Conservation (phyloP, 2,113 vertebrate species). For the Mobula hypostoma region DNA sequence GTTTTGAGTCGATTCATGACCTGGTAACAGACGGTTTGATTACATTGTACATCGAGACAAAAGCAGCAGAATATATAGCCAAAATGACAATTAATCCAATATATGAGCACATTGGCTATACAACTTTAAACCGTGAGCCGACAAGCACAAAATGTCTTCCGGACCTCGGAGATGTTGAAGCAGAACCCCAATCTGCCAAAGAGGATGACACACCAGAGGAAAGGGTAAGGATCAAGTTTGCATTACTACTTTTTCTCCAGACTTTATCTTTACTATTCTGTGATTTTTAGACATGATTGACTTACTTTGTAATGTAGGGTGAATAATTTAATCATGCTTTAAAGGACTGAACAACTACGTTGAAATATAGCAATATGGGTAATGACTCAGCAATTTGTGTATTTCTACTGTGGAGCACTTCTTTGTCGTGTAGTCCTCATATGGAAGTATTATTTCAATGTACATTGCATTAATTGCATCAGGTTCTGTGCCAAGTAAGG, state of each 20-base stretch:
- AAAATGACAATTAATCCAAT: constrained; percentile 82
- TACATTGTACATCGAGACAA: constrained; percentile 81
- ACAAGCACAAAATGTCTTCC: constrained; percentile 79
- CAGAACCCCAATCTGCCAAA: constrained; percentile 67
- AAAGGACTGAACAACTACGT: not conserved
- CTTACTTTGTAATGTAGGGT: not conserved
- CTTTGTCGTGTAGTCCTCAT: too few relatives aligned
- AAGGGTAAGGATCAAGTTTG: constrained; percentile 68
- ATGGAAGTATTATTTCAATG: not conserved
- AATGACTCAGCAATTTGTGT: not conserved
- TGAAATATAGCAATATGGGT: not conserved
- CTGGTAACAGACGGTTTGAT: constrained; percentile 81
- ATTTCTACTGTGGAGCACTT: too few relatives aligned
- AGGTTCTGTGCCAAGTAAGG: not conserved
- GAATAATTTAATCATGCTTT: not conserved
- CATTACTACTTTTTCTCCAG: not conserved
- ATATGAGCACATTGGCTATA: constrained; percentile 86
- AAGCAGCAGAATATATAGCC: constrained; percentile 78
- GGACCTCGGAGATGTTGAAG: constrained; percentile 68
- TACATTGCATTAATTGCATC: not conserved
- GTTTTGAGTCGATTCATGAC: constrained; percentile 79
- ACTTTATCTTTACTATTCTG: not conserved
- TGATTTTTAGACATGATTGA: not conserved
- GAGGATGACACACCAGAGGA: constrained; percentile 75
- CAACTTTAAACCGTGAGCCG: constrained; percentile 88